phyloP scores from a whole-genome alignment of 92 coral and sea anemone species.

The Anthopleura xanthogrammica region DNA sequence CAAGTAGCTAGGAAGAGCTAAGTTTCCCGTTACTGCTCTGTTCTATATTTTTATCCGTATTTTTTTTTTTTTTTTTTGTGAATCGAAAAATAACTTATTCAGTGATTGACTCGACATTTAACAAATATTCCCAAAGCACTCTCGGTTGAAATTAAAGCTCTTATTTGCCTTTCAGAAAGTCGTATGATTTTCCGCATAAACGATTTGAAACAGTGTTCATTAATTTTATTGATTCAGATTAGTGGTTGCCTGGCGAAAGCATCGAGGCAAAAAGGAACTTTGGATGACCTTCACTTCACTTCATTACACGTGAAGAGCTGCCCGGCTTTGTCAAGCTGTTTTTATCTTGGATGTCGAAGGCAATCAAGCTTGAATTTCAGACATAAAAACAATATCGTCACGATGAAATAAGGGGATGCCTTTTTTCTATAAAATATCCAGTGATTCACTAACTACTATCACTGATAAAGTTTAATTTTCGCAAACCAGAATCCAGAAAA shows the following conservation, averaged over 20 bases:
- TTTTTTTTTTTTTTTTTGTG: too few species aligned
- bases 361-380: not conserved
- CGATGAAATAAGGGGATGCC: not conserved
- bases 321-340: too few species aligned
- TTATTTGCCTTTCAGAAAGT: not conserved
- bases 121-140: not conserved
- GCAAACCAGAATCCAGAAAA: not conserved
- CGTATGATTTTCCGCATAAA: not conserved
- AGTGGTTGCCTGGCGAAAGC: constrained; percentile 13
- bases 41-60: too few species aligned
- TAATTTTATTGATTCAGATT: not conserved
- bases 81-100: too few species aligned
- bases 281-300: not conserved
- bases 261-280: not conserved
- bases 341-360: not conserved
- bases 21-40: too few species aligned
- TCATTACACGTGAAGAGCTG: not conserved
- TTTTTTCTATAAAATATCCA: too few species aligned
- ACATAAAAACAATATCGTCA: not conserved
- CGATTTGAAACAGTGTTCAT: not conserved
- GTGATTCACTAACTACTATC: too few species aligned
- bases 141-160: not conserved
- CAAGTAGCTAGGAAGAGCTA: too few species aligned
- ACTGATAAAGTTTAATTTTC: too few species aligned
- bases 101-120: too few species aligned